Percentiles rank a stretch among this genome's conserved stretches.
phyloP scores from a whole-genome alignment of 2,113 vertebrate genomes.

The Ictalurus furcatus region DNA sequence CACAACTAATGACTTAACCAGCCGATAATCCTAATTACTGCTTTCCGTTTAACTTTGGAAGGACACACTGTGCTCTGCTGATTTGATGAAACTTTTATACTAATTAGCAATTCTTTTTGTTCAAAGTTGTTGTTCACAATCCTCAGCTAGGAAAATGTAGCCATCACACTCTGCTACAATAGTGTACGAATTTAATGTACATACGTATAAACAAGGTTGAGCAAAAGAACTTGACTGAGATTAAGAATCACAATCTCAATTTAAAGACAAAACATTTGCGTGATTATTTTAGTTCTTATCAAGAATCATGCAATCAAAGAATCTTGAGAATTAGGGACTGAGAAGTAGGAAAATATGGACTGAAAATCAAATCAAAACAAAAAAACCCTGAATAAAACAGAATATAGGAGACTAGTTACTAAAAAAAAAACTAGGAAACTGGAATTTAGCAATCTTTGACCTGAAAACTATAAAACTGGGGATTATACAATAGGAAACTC shows the following conservation, averaged over 20 bases:
- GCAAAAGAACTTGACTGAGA: not conserved
- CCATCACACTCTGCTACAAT: not conserved
- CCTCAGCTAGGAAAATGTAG: not conserved
- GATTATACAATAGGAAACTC: not conserved
- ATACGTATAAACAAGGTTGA: not conserved
- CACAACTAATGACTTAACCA: not conserved
- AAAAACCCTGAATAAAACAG: not conserved
- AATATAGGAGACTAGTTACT: not conserved
- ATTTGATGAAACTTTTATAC: not conserved
- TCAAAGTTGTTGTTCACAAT: not conserved
- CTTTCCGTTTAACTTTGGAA: not conserved
- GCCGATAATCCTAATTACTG: not conserved
- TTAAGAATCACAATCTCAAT: not conserved
- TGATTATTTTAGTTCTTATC: not conserved
- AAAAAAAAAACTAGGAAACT: not conserved
- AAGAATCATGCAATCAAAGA: not conserved
- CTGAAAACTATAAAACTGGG: not conserved
- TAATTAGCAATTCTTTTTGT: not conserved
- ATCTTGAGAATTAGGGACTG: not conserved
- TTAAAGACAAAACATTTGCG: not conserved
- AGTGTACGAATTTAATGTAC: not conserved
- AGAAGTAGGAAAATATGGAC: not conserved
- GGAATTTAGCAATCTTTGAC: not conserved
- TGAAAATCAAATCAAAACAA: not conserved
- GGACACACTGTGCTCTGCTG: not conserved